Base-by-base conservation (phyloP, 2,888 invertebrate genomes). In the Drosophila stalkeri region DNA sequence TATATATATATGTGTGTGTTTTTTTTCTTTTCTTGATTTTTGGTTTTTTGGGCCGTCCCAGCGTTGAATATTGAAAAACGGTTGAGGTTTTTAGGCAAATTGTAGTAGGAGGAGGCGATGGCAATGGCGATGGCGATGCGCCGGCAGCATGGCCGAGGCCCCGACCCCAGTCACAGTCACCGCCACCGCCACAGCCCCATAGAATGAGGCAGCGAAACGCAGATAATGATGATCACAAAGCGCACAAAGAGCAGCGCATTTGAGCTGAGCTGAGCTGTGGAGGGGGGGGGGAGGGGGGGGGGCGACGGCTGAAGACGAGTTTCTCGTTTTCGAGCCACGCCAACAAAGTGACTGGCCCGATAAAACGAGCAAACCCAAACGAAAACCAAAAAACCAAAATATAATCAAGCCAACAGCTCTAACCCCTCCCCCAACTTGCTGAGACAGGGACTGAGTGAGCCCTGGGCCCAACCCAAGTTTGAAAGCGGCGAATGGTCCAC, bases 191-290 rank as follows among this genome's bases (percentile, higher is more conserved):
- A 16, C 65, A 47, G 60, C 76, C 76, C 75, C 82, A 77, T 87
- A 89, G 90, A 89, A 90, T 89, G 90, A 86, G 82, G 82, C 89
- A 84, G 85, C 79, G 85, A 89, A 90, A 89, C 80, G 82, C 73
- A 86, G 90, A 87, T 90, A 89, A 89, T 90, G 89, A 86, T 90
- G 90, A 86, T 90, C 85, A 86, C 79, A 86, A 90, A 88, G 85
- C 87, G 85, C 87, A 84, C 72, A 84, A 89, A 57, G 44, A 57
- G 57, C 57, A 20, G 43, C 72, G 41, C 41, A 8, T n/a, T n/a
- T 41, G 77, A 76, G 74, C 7, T 8, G 35, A 9, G 37, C 41
- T 41, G 77, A 76, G 74, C 3, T 8, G 35, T 5, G 37, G 37
- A 33, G 52, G 35, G 52, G 73, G 69, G 52, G 73, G 69, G 66